phyloP scores from a whole-genome alignment of 2,888 invertebrate species.

The Drosophila borealis region DNA sequence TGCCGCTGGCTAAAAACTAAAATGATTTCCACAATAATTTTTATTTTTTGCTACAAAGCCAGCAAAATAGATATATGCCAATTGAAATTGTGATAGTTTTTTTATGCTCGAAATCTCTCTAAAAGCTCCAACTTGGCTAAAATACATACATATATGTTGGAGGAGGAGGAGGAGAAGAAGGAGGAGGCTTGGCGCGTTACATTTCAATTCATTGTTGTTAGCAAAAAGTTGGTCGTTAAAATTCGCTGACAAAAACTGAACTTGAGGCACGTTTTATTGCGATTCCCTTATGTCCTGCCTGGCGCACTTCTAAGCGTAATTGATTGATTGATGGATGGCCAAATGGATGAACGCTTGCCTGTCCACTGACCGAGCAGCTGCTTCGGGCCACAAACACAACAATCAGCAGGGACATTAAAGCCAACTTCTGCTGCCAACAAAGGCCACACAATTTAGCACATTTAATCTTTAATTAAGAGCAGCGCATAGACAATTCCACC shows the following conservation, averaged over 20 bases:
- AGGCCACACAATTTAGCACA: constrained; percentile 61
- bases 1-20: constrained; percentile 6
- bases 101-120: not conserved
- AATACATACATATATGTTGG: too few species aligned
- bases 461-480: constrained; percentile 76
- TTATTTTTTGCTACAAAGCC: not conserved
- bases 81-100: constrained; percentile 17
- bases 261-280: constrained; percentile 63
- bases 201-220: constrained; percentile 59
- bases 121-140: constrained; percentile 6
- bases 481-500: constrained; percentile 20
- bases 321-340: constrained; percentile 73
- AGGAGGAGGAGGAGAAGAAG: too few species aligned
- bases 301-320: constrained; percentile 71
- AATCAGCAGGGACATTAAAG: constrained; percentile 53
- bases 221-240: constrained; percentile 67
- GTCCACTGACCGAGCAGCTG: constrained; percentile 31
- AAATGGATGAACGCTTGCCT: constrained; percentile 28
- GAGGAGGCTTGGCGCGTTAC: constrained; percentile 1
- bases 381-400: constrained; percentile 12
- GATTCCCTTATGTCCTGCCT: constrained; percentile 46
- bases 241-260: constrained; percentile 62
- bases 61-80: constrained; percentile 11
- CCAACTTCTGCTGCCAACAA: constrained; percentile 40
- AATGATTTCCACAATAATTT: not conserved